Evolutionary conservation across 2,113 vertebrate genomes (phyloP), one percentile per base, ranked within the genome.

Genomic region (Carassius carassius): DNA sequence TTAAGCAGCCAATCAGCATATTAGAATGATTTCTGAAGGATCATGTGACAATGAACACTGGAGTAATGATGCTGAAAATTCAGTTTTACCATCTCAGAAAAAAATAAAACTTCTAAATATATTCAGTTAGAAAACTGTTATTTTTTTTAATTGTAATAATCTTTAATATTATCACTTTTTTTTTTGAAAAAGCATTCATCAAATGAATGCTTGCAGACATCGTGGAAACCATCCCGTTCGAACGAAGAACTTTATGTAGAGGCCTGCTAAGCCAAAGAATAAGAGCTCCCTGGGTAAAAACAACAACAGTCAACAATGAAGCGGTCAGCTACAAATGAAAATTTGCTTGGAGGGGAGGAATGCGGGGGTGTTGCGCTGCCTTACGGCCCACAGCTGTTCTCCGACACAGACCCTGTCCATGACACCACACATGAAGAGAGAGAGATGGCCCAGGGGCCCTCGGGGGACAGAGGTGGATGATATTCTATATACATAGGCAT

Each of bases 351-450:
- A 63, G 77, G 41, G 84, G 86, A 85, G 85, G 88, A 89, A 89
- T 85, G 80, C 75, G 84, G 78, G 87, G 81, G 78, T 84, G 87
- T 89, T 88, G 76, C 37, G 54, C 69, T 69, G 82, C 88, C 88
- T 88, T 89, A 90, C 72, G 84, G 88, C 72, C 84, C 89, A 88
- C 89, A 90, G 88, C 87, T 91, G 88, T 88, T 88, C 85, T 76
- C 86, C 51, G 11, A 77, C 86, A 85, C 49, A 62, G 47, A 77
- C 54, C 29, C 63, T 19, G 82, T 21, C 60, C 60, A 14, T 62
- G 25, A 60, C 41, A 19, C 37, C 19, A 32, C 12, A 35, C 77
- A 63, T n/a, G 51, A 23, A 35, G 72, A 62, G 74, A 76, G 14
- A 67, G 41, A 80, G 67, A 86, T 83, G 81, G 69, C 85, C 73